Conservation (phyloP, 2,888 invertebrate species). For the Leptinotarsa rubiginosa region DNA sequence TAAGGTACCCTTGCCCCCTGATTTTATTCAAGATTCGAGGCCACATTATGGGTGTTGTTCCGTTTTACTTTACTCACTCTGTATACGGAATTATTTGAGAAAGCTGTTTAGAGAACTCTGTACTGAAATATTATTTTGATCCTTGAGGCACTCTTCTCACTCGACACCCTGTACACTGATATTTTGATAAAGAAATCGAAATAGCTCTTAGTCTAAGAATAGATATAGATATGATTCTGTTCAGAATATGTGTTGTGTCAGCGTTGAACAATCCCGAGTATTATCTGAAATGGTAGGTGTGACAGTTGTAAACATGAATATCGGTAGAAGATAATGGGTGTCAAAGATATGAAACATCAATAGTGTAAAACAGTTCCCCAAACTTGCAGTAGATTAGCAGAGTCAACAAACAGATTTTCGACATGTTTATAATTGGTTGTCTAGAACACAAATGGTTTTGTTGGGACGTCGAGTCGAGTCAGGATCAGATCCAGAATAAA, state of each 20-base stretch:
- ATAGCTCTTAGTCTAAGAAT: slow-evolving; percentile 17
- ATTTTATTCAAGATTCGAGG: no score
- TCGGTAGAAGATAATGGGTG: slow-evolving; percentile 4
- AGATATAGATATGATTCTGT: slow-evolving; percentile 15
- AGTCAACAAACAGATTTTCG: slow-evolving; percentile 10
- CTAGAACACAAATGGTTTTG: no score
- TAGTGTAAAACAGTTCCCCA: background rate
- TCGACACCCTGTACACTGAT: background rate
- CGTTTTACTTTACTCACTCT: no score
- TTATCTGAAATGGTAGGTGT: slow-evolving; percentile 2
- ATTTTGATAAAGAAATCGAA: slow-evolving; percentile 1
- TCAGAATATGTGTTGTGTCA: background rate
- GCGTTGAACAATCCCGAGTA: slow-evolving; percentile 2
- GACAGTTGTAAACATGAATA: slow-evolving; percentile 7
- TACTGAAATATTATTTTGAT: background rate
- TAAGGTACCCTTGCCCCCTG: no score
- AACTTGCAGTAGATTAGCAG: background rate
- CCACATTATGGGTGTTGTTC: no score
- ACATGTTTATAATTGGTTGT: background rate
- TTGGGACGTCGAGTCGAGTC: no score
- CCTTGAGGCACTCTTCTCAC: background rate
- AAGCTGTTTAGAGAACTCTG: no score
- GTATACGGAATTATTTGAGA: no score
- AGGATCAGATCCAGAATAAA: no score
- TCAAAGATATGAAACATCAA: slow-evolving; percentile 12